Conservation (phyloP, 2,888 invertebrate genomes). For the Noctua janthina region DNA sequence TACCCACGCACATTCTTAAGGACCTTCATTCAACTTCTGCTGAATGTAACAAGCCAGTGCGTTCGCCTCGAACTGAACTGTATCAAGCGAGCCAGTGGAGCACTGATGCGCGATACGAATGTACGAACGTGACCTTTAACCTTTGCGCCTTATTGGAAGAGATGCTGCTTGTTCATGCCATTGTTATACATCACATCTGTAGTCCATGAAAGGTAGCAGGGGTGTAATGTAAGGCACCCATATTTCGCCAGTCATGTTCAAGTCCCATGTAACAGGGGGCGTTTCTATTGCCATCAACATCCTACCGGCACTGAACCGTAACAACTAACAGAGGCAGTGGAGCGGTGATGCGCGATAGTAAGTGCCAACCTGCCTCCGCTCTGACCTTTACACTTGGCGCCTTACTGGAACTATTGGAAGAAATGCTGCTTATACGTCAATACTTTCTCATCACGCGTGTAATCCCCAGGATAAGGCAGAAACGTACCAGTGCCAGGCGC, state of each 20-base stretch:
- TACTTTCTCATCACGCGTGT: neutral
- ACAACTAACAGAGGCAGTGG: constrained; percentile 31
- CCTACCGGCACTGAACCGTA: constrained; percentile 35
- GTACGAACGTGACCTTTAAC: constrained; percentile 33
- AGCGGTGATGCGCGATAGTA: constrained; percentile 25
- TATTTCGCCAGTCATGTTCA: neutral
- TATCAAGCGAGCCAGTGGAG: constrained; percentile 32
- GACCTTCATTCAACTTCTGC: neutral
- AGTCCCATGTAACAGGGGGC: neutral
- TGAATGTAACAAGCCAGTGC: constrained; percentile 31
- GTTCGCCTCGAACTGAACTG: constrained; percentile 32
- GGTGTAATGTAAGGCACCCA: neutral
- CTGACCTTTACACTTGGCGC: constrained; percentile 33
- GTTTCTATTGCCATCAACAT: neutral
- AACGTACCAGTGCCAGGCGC: neutral
- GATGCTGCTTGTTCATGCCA: neutral
- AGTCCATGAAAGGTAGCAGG: neutral
- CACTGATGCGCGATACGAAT: constrained; percentile 25
- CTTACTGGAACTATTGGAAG: constrained; percentile 19
- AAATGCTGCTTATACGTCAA: constrained; percentile 12
- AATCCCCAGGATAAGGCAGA: neutral
- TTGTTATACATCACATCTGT: neutral
- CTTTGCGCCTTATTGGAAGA: constrained; percentile 22
- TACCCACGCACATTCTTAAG: neutral
- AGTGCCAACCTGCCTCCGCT: constrained; percentile 27